Conservation (phyloP, 2,888 invertebrate genomes). For the Nomada goodeniana region DNA sequence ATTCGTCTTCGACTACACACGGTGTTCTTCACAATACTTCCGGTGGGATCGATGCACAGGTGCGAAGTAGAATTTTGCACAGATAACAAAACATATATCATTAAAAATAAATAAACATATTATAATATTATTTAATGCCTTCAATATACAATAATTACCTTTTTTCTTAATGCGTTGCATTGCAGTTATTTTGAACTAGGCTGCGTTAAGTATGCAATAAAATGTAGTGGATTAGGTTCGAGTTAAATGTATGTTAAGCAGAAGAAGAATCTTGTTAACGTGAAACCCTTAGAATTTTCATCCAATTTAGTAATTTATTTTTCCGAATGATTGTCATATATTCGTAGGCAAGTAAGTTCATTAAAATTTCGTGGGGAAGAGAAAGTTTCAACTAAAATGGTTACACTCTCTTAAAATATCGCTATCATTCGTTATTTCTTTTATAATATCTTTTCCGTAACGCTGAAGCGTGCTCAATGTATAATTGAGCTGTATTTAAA, state of each 20-base stretch:
- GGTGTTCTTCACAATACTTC: constrained; percentile 73
- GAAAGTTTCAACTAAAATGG: background rate
- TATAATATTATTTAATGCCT: background rate
- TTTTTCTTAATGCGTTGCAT: background rate
- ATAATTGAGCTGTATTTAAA: background rate
- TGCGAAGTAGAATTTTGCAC: constrained; percentile 51
- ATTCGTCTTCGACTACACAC: constrained; percentile 75
- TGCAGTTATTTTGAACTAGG: background rate
- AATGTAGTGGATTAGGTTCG: constrained; percentile 15
- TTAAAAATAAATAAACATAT: background rate
- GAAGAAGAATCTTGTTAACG: constrained; percentile 45
- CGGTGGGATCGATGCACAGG: constrained; percentile 77
- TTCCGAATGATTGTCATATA: constrained; percentile 25
- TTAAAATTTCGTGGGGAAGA: background rate
- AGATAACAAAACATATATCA: background rate
- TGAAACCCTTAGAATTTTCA: constrained; percentile 55
- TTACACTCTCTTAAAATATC: background rate
- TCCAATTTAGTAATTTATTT: constrained; percentile 45
- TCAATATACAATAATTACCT: background rate
- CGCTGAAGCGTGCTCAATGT: background rate
- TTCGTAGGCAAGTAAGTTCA: constrained; percentile 10
- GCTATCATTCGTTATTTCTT: background rate
- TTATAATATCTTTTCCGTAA: no score
- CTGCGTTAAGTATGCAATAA: constrained; percentile 1
- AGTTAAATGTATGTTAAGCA: constrained; percentile 36